Evolutionary conservation across 1,140 invertebrate genomes (phyloP), one percentile per base, ranked within the genome.

Genomic region (Drosophila arawakana): DNA sequence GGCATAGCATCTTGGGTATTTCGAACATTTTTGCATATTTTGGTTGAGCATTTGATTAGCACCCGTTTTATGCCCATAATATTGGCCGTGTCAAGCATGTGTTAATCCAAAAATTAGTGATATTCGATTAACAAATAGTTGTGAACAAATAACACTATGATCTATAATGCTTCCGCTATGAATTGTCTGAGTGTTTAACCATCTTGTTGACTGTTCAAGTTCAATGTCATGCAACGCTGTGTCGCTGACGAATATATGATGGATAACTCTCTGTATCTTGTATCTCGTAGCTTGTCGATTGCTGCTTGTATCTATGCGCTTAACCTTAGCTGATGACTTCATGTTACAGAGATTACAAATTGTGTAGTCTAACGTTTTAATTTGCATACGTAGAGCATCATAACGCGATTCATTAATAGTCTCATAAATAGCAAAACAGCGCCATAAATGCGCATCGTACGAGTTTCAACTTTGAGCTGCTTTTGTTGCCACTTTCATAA

Each of bases 401-500:
- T 67, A 62, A 76, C 50, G 35, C 65, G 21, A 55, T 71, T 88
- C 76, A 80, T 88, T 82, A 83, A 82, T 80, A 67, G 68, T 15
- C 59, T 73, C 55, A 47, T 72, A 58, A 72, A 59, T 30, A 72
- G 35, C 61, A 44, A 65, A 66, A 55, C 21, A 65, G 41, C 35
- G 50, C 34, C 7, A 13, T 8, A 21, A 25, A 9, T 59, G 34
- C 37, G 67, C 78, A 73, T 78, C 11, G 61, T 50, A 44, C 55
- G 81, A 89, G 67, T 90, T 85, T 59, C 63, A 78, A 69, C 60
- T 68, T 73, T 63, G 18, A 52, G 44, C 60, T 58, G 60, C 21
- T 57, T 72, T 73, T 67, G 60, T 61, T 54, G 77, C 78, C 66
- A 89, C 85, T 88, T 88, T 88, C 85, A 81, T 66, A 80, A 88